phyloP scores from a whole-genome alignment of 23 tunicate genomes.

The Ciona savignyi region DNA sequence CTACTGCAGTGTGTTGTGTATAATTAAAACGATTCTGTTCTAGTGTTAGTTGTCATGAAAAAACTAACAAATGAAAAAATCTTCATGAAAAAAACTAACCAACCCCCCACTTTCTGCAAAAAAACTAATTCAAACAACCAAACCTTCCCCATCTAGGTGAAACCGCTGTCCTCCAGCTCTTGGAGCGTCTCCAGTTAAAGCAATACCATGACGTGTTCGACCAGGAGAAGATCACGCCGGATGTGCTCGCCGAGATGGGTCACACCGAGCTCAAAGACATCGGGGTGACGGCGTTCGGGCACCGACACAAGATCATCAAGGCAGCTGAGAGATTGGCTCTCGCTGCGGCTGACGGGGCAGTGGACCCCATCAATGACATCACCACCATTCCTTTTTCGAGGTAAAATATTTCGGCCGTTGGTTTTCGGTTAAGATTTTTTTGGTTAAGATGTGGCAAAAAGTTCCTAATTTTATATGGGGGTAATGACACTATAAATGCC shows the following conservation, averaged over 20 bases:
- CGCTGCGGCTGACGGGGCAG: slow-evolving; percentile 81
- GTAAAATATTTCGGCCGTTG: neutral
- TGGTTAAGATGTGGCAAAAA: no score
- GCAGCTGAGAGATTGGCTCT: slow-evolving; percentile 71
- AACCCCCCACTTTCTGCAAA: no score
- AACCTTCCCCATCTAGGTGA: slow-evolving; percentile 13
- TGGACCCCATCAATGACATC: slow-evolving; percentile 43
- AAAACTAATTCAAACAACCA: no score
- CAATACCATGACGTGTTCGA: slow-evolving; percentile 68
- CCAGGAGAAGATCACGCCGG: slow-evolving; percentile 81
- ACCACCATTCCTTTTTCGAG: slow-evolving; percentile 23
- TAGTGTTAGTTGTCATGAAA: no score
- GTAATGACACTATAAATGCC: no score
- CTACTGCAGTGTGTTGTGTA: no score
- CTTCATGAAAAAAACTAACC: no score
- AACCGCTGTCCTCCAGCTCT: slow-evolving; percentile 44
- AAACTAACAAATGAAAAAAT: no score
- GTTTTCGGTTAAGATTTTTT: no score
- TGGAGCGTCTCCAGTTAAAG: slow-evolving; percentile 48
- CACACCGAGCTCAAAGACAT: slow-evolving; percentile 90
- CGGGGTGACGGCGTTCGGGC: slow-evolving; percentile 86
- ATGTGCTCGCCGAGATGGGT: slow-evolving; percentile 96
- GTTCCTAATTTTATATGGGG: no score
- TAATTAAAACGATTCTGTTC: no score
- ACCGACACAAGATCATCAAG: slow-evolving; percentile 87